Evolutionary conservation across 2,888 invertebrate species (phyloP), one percentile per base, ranked within the genome.

Genomic region (Steromphala cineraria): DNA sequence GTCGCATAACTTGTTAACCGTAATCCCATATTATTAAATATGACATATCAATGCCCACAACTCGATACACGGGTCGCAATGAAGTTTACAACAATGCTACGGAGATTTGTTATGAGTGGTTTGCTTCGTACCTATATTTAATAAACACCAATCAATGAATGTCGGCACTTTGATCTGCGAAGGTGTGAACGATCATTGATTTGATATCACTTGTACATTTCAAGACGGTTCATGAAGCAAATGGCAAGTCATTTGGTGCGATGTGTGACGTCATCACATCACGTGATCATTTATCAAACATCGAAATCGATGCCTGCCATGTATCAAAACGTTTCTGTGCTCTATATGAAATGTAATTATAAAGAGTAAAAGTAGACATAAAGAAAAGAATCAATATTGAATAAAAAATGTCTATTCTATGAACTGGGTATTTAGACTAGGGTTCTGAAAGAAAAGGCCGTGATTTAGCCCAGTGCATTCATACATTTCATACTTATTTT

Each of bases 161-260:
- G 71, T 71, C 71, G 31, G 31, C 40, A 13, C 71, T 71, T 71
- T 71, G 71, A 71, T 71, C 71, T 71, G 40, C 5, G 31, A 71
- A 36, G 15, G 31, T 17, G 19, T 71, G 15, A 17, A n/a, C 8
- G 31, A 15, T 71, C 71, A 36, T 71, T 71, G 71, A 71, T 71
- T 40, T 19, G 36, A n/a, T 36, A 40, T 28, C 31, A 71, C 71
- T 71, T 71, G 71, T 71, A 36, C 71, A 71, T 36, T 67, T 71
- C 28, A 36, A 36, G 28, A 36, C 71, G 71, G 36, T 36, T 71
- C 36, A 71, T 40, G 71, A 71, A 71, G 17, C 71, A 40, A 71
- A 36, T 36, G 17, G 31, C 36, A 40, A 36, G 71, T 71, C 71
- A 19, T 71, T 71, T 19, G 71, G 71, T 71, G 71, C 71, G 19